Base-by-base conservation (phyloP, 2,888 invertebrate species). In the Amblyjoppa fuscipennis region DNA sequence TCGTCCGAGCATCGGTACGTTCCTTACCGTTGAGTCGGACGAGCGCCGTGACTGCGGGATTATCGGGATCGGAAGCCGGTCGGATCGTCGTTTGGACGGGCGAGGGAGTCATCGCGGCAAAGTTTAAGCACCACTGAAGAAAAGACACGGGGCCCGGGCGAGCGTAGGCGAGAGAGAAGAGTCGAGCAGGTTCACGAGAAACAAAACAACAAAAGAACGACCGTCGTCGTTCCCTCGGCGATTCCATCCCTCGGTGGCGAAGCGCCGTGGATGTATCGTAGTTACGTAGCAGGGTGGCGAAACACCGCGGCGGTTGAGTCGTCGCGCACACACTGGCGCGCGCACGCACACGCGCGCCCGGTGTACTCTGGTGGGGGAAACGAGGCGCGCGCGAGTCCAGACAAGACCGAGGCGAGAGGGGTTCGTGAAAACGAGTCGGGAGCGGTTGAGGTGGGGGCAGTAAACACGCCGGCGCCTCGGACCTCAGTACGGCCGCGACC, bases 381-480 rank as follows among this genome's bases (percentile, higher is more conserved):
- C 41, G 66, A 31, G n/a, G 71, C 31, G 81, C 49, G 75, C 79
- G 80, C 81, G 83, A 70, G 83, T 61, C 68, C 28, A 53, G 53
- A 71, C 51, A 61, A 45, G 70, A 81, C 78, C 82, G 70, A 5
- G 34, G 34, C 59, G 61, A 38, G 38, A 25, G 77, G 81, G 59
- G 73, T 56, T 74, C 69, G 38, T 45, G 74, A 69, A 70, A 34
- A 49, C 71, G 73, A 31, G 56, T 20, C 25, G 34, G 34, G 68
- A 71, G 69, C 64, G 31, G 59, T 20, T 31, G 80, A 45, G 82
- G 90, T 85, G 88, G 90, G 91, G 89, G 89, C 86, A 87, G 87
- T 91, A 92, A 92, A 91, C 93, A 93, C 93, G 93, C 93, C 93
- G 93, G 93, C 93, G 93, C 93, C 77, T 56, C 85, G 71, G 49